phyloP scores from a whole-genome alignment of 2,797 vertebrate genomes.

The Enteromius anoplus region DNA sequence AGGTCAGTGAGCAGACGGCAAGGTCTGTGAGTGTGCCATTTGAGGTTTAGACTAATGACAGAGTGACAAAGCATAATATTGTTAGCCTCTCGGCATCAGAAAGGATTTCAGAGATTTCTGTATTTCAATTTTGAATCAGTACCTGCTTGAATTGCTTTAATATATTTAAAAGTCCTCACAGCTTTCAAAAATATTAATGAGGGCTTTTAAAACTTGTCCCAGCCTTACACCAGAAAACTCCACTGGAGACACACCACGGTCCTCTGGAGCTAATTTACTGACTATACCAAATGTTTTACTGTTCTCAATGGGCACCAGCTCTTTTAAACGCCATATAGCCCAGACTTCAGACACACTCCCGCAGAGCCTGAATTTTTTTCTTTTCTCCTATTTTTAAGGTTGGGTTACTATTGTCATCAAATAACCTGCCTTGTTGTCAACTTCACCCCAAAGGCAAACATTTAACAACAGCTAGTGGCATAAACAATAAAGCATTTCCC shows the following conservation, averaged over 20 bases:
- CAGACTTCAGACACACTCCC: not conserved
- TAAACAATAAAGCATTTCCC: no score
- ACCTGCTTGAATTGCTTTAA: not conserved
- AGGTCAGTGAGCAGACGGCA: not conserved
- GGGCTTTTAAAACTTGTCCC: constrained; percentile 16
- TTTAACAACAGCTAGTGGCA: no score
- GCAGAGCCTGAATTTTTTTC: not conserved
- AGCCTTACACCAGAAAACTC: constrained; percentile 5
- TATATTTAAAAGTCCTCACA: not conserved
- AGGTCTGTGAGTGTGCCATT: not conserved
- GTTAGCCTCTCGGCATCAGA: not conserved
- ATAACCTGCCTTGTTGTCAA: no score
- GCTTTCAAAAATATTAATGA: constrained; percentile 13
- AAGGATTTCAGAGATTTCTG: not conserved
- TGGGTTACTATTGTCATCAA: not conserved
- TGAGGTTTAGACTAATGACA: constrained; percentile 7
- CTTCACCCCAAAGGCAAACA: no score
- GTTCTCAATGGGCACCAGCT: not conserved
- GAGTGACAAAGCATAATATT: not conserved
- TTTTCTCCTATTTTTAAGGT: not conserved
- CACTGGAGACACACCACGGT: not conserved
- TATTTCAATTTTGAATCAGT: not conserved
- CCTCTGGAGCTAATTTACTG: constrained; percentile 24
- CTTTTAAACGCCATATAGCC: not conserved
- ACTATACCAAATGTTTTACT: not conserved